Conservation (phyloP, 2,888 invertebrate species). For the Bugula neritina region DNA sequence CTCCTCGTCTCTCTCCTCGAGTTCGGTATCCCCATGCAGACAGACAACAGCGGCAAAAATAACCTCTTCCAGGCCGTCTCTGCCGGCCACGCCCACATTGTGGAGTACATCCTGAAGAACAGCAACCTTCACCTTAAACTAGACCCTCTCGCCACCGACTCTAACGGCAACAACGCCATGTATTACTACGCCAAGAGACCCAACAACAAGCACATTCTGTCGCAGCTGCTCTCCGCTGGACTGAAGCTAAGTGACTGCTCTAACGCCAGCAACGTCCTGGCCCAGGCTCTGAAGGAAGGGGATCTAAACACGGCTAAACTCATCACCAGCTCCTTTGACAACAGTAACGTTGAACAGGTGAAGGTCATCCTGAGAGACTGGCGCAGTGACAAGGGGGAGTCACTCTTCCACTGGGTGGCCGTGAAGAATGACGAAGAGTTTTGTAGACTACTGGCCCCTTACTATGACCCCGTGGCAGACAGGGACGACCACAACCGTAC, state of each 20-base stretch:
- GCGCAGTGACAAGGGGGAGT: constrained; percentile 25
- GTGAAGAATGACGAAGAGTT: constrained; percentile 25
- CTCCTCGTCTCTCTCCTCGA: constrained; percentile 30
- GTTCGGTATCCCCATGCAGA: constrained; percentile 29
- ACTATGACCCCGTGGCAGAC: constrained; percentile 29
- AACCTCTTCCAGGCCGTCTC: constrained; percentile 33
- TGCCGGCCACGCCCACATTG: constrained; percentile 16
- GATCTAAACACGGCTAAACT: constrained; percentile 13
- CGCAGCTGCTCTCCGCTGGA: constrained; percentile 22
- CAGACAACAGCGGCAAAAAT: constrained; percentile 32
- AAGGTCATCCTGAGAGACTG: constrained; percentile 26
- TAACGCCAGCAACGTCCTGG: constrained; percentile 11
- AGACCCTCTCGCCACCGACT: constrained; percentile 27
- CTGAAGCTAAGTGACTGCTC: background rate
- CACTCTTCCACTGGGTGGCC: constrained; percentile 27
- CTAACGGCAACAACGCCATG: constrained; percentile 28
- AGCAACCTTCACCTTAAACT: constrained; percentile 10
- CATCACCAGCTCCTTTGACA: background rate
- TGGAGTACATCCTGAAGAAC: constrained; percentile 28
- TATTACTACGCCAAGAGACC: constrained; percentile 26
- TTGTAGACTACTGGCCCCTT: constrained; percentile 25
- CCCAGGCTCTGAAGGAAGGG: constrained; percentile 5
- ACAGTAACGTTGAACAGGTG: constrained; percentile 17
- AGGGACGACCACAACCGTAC: constrained; percentile 31
- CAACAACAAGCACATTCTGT: constrained; percentile 19